Evolutionary conservation across 2,797 vertebrate genomes (phyloP).

Genomic region (Crocodylus rhombifer): DNA sequence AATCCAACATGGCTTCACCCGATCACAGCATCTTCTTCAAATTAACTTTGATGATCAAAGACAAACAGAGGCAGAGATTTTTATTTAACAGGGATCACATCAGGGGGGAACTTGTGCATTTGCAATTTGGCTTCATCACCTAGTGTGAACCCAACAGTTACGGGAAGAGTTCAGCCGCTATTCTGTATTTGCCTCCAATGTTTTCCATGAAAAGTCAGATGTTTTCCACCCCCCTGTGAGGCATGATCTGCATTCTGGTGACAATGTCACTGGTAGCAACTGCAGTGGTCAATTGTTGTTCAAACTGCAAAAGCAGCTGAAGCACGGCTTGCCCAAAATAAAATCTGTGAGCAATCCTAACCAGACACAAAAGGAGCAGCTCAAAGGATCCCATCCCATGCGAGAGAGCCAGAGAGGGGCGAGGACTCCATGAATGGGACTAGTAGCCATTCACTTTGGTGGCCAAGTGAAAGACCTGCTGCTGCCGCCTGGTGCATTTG

Average conservation of each 20-base stretch:
- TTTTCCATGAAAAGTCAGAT: background rate
- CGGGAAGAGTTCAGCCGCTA: rapidly evolving
- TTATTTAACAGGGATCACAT: background rate
- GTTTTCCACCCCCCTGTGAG: rapidly evolving
- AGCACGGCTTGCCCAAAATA: background rate
- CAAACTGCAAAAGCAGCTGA: background rate
- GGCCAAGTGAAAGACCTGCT: background rate
- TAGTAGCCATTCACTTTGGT: background rate
- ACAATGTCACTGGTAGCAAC: rapidly evolving
- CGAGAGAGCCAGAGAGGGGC: background rate
- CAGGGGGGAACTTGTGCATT: background rate
- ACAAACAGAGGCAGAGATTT: background rate
- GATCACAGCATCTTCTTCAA: background rate
- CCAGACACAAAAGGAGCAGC: rapidly evolving
- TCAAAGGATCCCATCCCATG: background rate
- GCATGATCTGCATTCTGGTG: background rate
- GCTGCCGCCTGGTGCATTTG: rapidly evolving
- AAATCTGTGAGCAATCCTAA: background rate
- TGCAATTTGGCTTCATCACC: background rate
- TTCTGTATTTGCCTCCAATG: background rate
- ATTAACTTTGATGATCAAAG: background rate
- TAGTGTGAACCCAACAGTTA: background rate
- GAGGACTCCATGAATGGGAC: background rate
- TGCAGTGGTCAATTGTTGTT: rapidly evolving
- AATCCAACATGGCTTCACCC: background rate